Evolutionary conservation across 2,113 vertebrate genomes (phyloP).

Genomic region (Girardinichthys multiradiatus): DNA sequence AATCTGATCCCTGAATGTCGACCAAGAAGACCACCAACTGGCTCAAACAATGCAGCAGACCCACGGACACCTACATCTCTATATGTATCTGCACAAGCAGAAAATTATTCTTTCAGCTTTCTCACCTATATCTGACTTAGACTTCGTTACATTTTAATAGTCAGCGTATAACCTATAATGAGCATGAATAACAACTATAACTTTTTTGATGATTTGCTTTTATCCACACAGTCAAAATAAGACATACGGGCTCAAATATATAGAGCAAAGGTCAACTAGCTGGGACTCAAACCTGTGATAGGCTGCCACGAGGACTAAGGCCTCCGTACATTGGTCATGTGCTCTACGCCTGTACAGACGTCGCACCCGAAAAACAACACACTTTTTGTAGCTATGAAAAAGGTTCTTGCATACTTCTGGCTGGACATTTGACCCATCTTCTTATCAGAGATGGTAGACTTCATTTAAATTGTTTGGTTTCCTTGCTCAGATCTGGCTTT

Average conservation of each 20-base stretch:
- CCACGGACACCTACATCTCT: slow-evolving; percentile 40
- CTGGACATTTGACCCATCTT: no score
- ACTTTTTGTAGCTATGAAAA: no score
- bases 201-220: background rate
- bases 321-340: no score
- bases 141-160: slow-evolving; percentile 41
- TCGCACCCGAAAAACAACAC: no score
- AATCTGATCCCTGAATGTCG: slow-evolving; percentile 28
- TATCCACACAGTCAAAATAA: background rate
- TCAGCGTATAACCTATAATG: slow-evolving; percentile 17
- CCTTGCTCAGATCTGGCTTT: no score
- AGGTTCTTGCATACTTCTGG: no score
- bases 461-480: no score
- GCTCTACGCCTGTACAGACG: no score
- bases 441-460: no score
- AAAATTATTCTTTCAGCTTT: slow-evolving; percentile 29
- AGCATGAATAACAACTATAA: background rate
- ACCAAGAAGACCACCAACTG: slow-evolving; percentile 21
- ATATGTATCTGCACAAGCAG: slow-evolving; percentile 22
- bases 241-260: background rate
- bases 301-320: no score
- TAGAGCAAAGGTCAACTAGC: no score
- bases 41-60: slow-evolving; percentile 34
- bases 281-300: no score
- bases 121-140: slow-evolving; percentile 15